Percentiles rank a stretch among this genome's conserved stretches.
phyloP scores from a whole-genome alignment of 1,140 invertebrate species.

The Lordiphosa collinella region DNA sequence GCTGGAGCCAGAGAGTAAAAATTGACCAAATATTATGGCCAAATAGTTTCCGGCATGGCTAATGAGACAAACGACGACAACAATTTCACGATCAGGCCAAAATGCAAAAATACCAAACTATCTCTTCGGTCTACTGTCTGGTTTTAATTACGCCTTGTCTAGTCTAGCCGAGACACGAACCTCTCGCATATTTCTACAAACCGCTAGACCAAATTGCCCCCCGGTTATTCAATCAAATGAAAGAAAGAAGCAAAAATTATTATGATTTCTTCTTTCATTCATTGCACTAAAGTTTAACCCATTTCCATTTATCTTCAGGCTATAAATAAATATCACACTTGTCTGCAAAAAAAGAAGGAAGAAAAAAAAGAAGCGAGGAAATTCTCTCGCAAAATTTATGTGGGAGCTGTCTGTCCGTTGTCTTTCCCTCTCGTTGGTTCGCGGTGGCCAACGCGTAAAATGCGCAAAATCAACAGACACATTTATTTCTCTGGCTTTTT shows the following conservation, averaged over 20 bases:
- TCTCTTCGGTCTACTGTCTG: neutral
- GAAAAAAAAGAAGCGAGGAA: constrained; percentile 30
- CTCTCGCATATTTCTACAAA: neutral
- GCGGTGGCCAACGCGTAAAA: constrained; percentile 33
- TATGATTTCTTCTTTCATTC: constrained; percentile 53
- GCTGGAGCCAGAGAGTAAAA: constrained; percentile 12
- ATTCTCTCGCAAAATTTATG: constrained; percentile 61
- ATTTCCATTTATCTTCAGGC: constrained; percentile 64
- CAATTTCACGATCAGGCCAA: constrained; percentile 55
- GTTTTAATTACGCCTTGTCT: constrained; percentile 22
- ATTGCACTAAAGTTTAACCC: constrained; percentile 55
- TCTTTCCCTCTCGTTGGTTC: neutral
- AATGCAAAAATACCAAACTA: constrained; percentile 24
- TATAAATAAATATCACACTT: constrained; percentile 73
- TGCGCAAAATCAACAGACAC: constrained; percentile 63
- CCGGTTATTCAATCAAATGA: neutral
- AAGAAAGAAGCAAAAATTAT: neutral
- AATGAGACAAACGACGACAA: constrained; percentile 51
- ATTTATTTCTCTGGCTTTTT: constrained; percentile 48
- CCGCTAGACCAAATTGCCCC: no score
- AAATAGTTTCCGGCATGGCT: constrained; percentile 74
- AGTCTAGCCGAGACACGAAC: constrained; percentile 13
- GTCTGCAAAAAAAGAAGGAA: constrained; percentile 28
- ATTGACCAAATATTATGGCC: constrained; percentile 74
- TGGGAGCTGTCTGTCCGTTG: constrained; percentile 52